These are phyloP conservation scores for Opisthograptis luteolata DNA, from an alignment of 2,888 invertebrate species.

Conservation along the genomic window DNA sequence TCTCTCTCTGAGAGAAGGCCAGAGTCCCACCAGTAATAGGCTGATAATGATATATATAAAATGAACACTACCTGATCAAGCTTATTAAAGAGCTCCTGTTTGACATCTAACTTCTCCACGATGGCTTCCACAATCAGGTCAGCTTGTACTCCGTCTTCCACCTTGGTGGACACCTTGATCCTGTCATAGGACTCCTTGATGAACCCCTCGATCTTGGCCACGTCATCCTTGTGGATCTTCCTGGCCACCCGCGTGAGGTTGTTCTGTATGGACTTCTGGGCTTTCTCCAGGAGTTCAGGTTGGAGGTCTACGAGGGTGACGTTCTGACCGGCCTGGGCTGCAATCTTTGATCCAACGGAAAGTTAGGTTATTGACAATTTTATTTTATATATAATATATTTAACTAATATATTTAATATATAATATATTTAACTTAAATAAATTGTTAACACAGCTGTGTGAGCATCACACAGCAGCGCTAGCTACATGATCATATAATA, in stretches of 20 bases:
- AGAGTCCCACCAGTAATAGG: no score
- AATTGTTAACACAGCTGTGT: no score
- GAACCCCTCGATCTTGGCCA: slow-evolving; percentile 87
- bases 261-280: slow-evolving; percentile 87
- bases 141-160: slow-evolving; percentile 84
- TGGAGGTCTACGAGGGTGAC: slow-evolving; percentile 93
- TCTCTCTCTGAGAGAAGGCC: no score
- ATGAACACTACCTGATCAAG: slow-evolving; percentile 86
- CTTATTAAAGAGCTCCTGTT: slow-evolving; percentile 90
- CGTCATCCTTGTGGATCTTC: slow-evolving; percentile 88
- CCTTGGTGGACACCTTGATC: slow-evolving; percentile 82
- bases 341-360: slow-evolving; percentile 89
- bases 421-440: no score
- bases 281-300: slow-evolving; percentile 88
- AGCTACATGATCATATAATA: no score
- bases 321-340: slow-evolving; percentile 92
- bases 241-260: slow-evolving; percentile 91
- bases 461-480: no score
- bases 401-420: no score
- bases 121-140: slow-evolving; percentile 95
- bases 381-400: no score
- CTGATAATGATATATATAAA: background rate
- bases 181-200: slow-evolving; percentile 84
- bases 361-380: no score
- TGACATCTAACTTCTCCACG: slow-evolving; percentile 91